phyloP scores from a whole-genome alignment of 2,113 vertebrate species.

The Brachionichthys hirsutus region DNA sequence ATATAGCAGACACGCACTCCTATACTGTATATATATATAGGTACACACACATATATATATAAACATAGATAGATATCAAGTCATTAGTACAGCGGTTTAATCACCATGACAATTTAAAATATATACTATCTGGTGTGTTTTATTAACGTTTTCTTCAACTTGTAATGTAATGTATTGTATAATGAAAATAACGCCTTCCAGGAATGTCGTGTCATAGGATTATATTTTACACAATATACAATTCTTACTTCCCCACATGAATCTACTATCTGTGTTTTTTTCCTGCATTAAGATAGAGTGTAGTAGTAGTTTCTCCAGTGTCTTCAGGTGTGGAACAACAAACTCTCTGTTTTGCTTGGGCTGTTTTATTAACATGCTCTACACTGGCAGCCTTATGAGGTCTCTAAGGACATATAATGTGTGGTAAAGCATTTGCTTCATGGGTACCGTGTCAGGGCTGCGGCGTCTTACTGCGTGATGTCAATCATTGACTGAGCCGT shows the following conservation, averaged over 20 bases:
- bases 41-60: too few relatives aligned
- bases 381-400: slow-evolving; percentile 20
- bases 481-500: slow-evolving; percentile 17
- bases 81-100: too few relatives aligned
- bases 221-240: neutral
- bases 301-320: slow-evolving; percentile 15
- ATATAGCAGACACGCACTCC: too few relatives aligned
- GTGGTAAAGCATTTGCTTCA: slow-evolving; percentile 17
- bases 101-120: too few relatives aligned
- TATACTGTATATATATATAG: too few relatives aligned
- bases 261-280: slow-evolving; percentile 14
- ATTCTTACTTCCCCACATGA: neutral
- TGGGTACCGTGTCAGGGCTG: neutral
- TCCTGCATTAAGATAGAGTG: slow-evolving; percentile 17
- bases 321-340: slow-evolving; percentile 20
- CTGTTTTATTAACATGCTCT: slow-evolving; percentile 34
- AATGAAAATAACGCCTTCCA: too few relatives aligned
- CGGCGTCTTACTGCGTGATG: slow-evolving; percentile 4
- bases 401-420: slow-evolving; percentile 32
- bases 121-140: too few relatives aligned
- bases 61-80: too few relatives aligned
- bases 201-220: neutral
- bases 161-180: too few relatives aligned
- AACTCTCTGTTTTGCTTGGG: slow-evolving; percentile 14
- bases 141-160: too few relatives aligned